A percentile compares a stretch with the other conserved stretches of the same genome.
Evolutionary conservation across 2,888 invertebrate species (phyloP).

Genomic region (Dysmachus trigonus): DNA sequence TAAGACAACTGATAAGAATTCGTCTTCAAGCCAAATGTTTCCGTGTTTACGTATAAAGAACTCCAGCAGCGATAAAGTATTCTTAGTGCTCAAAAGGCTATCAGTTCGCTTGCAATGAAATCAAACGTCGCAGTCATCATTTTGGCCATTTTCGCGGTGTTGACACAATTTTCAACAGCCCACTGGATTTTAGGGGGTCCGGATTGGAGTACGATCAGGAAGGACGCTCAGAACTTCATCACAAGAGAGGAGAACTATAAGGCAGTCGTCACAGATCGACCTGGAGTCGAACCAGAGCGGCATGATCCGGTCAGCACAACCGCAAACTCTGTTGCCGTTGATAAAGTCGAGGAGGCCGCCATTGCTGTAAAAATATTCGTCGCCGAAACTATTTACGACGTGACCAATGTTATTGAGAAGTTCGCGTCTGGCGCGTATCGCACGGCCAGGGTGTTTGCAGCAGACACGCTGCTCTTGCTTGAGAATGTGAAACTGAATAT

Average conservation of each 20-base stretch:
- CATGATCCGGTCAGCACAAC: not conserved
- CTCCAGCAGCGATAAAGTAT: not conserved
- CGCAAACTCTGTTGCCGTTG: not conserved
- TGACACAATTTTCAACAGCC: not conserved
- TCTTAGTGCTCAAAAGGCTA: not conserved
- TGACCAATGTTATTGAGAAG: not conserved
- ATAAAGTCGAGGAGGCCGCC: not conserved
- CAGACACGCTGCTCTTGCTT: not conserved
- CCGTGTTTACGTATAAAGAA: not conserved
- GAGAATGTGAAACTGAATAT: not conserved
- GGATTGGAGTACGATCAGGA: not conserved
- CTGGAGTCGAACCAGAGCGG: not conserved
- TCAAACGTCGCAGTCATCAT: not conserved
- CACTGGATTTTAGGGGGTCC: not conserved
- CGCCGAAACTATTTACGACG: constrained; percentile 21
- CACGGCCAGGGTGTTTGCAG: not conserved
- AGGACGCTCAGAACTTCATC: not conserved
- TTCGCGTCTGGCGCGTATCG: not conserved
- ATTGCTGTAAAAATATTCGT: not conserved
- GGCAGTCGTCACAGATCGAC: not conserved
- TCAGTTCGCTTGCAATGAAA: not conserved
- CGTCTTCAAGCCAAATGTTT: not conserved
- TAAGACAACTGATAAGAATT: not conserved
- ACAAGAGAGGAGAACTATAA: not conserved
- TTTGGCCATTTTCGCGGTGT: not conserved